phyloP scores from a whole-genome alignment of 37 sponge, comb jelly and placozoan species.

The Cladorhizidae sp. region DNA sequence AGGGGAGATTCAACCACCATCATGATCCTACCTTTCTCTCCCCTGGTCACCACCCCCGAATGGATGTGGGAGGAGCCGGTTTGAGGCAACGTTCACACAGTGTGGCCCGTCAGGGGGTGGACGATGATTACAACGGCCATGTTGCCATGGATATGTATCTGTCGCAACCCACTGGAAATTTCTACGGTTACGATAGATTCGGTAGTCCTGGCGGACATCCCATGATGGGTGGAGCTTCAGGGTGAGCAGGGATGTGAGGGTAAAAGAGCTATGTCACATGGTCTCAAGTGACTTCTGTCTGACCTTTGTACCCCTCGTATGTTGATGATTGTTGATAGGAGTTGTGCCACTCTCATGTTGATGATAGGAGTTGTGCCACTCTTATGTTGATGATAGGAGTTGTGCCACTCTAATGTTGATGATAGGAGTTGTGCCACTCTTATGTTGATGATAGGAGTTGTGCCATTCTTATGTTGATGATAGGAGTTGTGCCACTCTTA shows the following conservation, averaged over 20 bases:
- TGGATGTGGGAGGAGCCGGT: background rate
- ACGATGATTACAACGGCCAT: background rate
- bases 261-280: too few relatives aligned
- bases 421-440: too few relatives aligned
- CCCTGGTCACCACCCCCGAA: background rate
- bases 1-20: background rate
- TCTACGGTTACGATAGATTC: background rate
- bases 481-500: too few relatives aligned
- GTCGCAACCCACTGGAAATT: constrained; percentile 39
- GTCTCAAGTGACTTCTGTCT: too few relatives aligned
- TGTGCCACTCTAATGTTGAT: too few relatives aligned
- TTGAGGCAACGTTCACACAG: background rate
- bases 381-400: too few relatives aligned
- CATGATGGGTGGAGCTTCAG: background rate
- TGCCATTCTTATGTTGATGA: too few relatives aligned
- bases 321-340: too few relatives aligned
- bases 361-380: too few relatives aligned
- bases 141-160: constrained; percentile 41
- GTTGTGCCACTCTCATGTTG: too few relatives aligned
- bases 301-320: too few relatives aligned
- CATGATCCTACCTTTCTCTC: background rate
- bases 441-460: too few relatives aligned
- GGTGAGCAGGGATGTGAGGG: background rate
- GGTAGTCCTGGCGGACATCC: background rate
- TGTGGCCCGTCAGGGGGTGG: background rate